Base-by-base conservation (phyloP, 1,140 invertebrate genomes). In the Amphibalanus amphitrite region DNA sequence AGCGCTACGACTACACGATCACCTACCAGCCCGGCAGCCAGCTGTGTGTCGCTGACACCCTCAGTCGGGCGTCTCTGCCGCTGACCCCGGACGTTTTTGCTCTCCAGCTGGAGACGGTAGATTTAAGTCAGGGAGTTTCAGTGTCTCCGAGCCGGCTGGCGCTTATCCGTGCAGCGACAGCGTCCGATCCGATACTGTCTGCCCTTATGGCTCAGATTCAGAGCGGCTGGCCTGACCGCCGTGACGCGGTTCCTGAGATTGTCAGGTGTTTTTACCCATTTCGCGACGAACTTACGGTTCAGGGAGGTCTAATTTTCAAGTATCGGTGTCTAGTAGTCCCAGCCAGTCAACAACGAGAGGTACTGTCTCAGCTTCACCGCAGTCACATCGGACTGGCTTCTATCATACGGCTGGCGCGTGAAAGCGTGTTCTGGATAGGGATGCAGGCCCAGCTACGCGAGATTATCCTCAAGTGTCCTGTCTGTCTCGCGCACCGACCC, bases 1-100 rank as follows among this genome's bases (percentile, higher is more conserved):
- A 74, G 67, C 73, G 38, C 25, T 77, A 76, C 69, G 73, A 75
- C 25, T 59, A n/a, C 64, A 65, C 64, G 76, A 28, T 77, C 29
- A 29, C 26, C n/a, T 75, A 75, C 64, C 67, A 33, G 10, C 71
- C 71, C 23, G 73, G 73, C 3, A 76, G 74, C 65, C 23, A 64
- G 17, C 72, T 76, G 71, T 71, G 65, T 64, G 20, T 74, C 10
- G 71, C 74, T 3, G 73, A 75, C 64, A 69, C 71, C 25, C 38
- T 76, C 0, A 72, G 69, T 69, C 30, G 73, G 67, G 28, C 69
- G 15, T 29, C 38, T 59, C 47, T 71, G 26, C 33, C 25, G 20
- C 30, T 40, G 3, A 33, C 71, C 40, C 10, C 0, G 29, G 30
- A 29, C n/a, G 47, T 69, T 23, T 68, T 28, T 25, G 20, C 25